Evolutionary conservation across 2,888 invertebrate species (phyloP), one percentile per base, ranked within the genome.

Genomic region (Keiferia lycopersicella): DNA sequence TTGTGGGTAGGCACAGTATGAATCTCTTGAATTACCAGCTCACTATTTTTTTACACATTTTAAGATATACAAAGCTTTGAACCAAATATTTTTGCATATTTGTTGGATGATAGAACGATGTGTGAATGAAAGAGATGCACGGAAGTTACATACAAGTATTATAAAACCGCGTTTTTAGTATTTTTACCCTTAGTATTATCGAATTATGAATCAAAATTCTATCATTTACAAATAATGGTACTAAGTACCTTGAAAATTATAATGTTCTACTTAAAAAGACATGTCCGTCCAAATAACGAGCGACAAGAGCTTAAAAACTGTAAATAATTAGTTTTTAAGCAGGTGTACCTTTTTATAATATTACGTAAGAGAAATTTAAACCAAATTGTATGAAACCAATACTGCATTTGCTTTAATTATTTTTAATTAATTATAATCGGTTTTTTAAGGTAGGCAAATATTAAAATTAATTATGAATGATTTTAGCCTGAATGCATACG

Each of bases 251-350:
- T 20, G 18, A 16, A 39, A 16, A 60, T 45, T 16, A 41, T 16
- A 45, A 45, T n/a, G 45, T 45, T 45, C 16, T 61, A 61, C 61
- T 61, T 61, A 61, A 60, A n/a, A 59, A 61, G 16, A 60, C 22
- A 60, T 50, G 72, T 88, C 88, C 88, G 87, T 88, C 88, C 88
- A 82, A 76, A 70, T 82, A 82, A 78, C 77, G 79, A 85, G 84
- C 82, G 87, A 82, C 80, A 82, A 75, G 78, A 50, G 53, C 56
- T 63, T 65, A 26, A 60, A 62, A 63, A 59, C 59, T 51, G 58
- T 65, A 62, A 64, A 65, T 61, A 61, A 45, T 66, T 63, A 61
- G 73, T 67, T 38, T 65, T 64, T 67, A 63, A 64, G 22, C 39
- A 18, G 34, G 10, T 58, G 18, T 30, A 20, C 38, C 22, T 56